Evolutionary conservation across 1,140 invertebrate species (phyloP).

Genomic region (Globodera rostochiensis): DNA sequence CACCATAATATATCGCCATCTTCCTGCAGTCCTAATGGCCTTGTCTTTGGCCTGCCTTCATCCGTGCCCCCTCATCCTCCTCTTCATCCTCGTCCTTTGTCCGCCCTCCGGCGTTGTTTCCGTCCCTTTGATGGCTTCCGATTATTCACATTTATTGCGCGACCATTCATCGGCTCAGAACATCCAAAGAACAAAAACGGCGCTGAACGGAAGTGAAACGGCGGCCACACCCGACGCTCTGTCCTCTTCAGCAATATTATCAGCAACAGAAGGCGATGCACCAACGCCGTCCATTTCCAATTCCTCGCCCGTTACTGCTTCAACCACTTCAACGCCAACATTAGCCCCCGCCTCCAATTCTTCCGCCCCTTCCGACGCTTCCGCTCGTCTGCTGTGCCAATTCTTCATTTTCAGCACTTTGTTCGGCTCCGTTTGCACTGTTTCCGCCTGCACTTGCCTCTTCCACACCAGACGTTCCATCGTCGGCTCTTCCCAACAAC

Average conservation of each 20-base stretch:
- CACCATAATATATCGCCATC: no score
- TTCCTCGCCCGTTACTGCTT: neutral
- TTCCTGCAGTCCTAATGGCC: no score
- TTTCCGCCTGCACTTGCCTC: conserved; percentile 46
- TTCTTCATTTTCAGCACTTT: conserved; percentile 49
- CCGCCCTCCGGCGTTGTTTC: neutral
- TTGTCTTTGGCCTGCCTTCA: no score
- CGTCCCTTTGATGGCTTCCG: neutral
- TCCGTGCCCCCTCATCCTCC: neutral
- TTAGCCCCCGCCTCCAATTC: neutral
- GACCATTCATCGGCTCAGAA: neutral
- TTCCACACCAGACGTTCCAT: conserved; percentile 23
- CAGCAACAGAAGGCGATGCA: neutral
- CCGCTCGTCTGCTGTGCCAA: conserved; percentile 39
- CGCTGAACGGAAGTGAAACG: neutral
- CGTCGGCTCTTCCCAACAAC: neutral
- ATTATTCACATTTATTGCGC: no score
- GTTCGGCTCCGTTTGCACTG: conserved; percentile 42
- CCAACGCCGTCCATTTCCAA: neutral
- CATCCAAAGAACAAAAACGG: neutral
- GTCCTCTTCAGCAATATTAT: neutral
- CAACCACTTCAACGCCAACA: neutral
- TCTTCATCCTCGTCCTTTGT: neutral
- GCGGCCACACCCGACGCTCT: no score
- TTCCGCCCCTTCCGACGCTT: conserved; percentile 8